Conservation (phyloP, 2,888 invertebrate species). For the Ophioninae sp. region DNA sequence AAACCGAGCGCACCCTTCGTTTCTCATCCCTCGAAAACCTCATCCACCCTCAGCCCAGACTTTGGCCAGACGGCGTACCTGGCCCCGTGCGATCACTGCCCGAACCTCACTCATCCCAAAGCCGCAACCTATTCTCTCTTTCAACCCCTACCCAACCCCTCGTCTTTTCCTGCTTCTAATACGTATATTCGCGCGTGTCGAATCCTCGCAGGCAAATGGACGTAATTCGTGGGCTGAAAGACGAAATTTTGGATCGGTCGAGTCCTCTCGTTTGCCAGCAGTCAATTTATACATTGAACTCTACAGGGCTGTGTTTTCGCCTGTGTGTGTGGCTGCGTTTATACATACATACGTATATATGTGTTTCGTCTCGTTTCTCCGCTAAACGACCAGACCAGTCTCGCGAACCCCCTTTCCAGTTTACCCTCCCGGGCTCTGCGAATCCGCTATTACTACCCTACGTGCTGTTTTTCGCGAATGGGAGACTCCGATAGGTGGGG, state of each 20-base stretch:
- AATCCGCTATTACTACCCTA: conserved; percentile 61
- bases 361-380: conserved; percentile 52
- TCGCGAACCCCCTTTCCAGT: conserved; percentile 40
- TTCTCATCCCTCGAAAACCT: conserved; percentile 39
- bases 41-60: conserved; percentile 67
- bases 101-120: conserved; percentile 42
- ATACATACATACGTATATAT: conserved; percentile 11
- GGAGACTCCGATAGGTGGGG: background rate
- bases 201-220: background rate
- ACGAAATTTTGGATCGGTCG: conserved; percentile 1
- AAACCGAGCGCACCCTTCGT: conserved; percentile 41
- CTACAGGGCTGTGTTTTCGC: background rate
- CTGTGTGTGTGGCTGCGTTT: background rate
- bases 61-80: conserved; percentile 73
- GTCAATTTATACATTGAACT: conserved; percentile 11
- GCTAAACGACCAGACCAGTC: conserved; percentile 59
- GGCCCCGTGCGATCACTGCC: conserved; percentile 66
- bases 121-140: conserved; percentile 5
- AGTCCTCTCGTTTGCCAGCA: conserved; percentile 15
- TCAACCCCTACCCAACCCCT: conserved; percentile 16
- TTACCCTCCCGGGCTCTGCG: conserved; percentile 41
- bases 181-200: conserved; percentile 4
- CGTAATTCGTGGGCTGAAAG: background rate
- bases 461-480: conserved; percentile 61
- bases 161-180: conserved; percentile 8